Evolutionary conservation across 2,113 vertebrate species (phyloP).

Genomic region (Gymnarchus niloticus): DNA sequence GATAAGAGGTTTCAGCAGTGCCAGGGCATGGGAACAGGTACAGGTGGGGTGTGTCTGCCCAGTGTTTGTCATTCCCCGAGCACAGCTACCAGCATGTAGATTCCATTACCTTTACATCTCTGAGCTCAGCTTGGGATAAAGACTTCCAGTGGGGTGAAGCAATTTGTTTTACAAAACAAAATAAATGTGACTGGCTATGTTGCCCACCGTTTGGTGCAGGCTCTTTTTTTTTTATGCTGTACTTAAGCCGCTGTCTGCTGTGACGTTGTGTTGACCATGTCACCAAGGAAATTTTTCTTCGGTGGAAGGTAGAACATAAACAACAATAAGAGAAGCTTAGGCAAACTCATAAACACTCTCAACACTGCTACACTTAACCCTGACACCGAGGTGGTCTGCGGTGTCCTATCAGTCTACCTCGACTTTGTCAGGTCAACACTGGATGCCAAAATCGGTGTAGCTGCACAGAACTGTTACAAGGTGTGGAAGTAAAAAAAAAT

Average conservation of each 20-base stretch:
- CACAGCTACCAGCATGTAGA: no score
- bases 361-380: conserved; percentile 75
- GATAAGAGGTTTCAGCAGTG: no score
- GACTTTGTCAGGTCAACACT: conserved; percentile 85
- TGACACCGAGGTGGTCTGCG: conserved; percentile 90
- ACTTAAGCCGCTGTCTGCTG: not conserved
- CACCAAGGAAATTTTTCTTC: conserved; percentile 89
- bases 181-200: no score
- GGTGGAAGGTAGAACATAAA: conserved; percentile 99
- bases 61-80: no score
- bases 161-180: no score
- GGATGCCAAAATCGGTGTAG: conserved; percentile 79
- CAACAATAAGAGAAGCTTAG: conserved; percentile 84
- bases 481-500: no score
- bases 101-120: no score
- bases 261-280: conserved; percentile 58
- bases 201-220: no score
- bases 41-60: no score
- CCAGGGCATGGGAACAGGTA: no score
- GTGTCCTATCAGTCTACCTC: conserved; percentile 84
- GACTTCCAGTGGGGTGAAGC: no score
- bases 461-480: conserved; percentile 97
- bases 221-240: not conserved
- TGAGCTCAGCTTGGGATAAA: no score
- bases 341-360: conserved; percentile 79